These are phyloP conservation scores for Epistrophella euchroma DNA, from an alignment of 2,888 invertebrate species.

Conservation along the genomic window DNA sequence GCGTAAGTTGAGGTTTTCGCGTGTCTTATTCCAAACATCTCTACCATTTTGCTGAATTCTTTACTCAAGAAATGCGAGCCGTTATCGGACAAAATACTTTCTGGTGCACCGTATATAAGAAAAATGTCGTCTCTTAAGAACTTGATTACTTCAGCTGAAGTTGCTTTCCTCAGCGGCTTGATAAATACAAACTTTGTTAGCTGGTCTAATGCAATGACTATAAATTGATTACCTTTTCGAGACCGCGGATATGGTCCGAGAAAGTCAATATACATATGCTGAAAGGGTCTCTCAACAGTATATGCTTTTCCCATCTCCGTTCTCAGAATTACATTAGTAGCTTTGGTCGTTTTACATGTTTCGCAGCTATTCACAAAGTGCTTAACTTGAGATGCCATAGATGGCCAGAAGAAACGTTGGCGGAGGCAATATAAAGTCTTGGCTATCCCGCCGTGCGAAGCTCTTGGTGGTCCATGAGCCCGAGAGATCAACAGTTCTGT, in stretches of 20 bases:
- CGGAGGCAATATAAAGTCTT: constrained; percentile 3
- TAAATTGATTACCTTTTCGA: neutral
- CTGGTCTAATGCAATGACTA: constrained; percentile 61
- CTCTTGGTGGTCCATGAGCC: constrained; percentile 18
- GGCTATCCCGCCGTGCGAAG: constrained; percentile 8
- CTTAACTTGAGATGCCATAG: neutral
- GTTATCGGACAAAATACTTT: too few species aligned
- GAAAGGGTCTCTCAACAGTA: constrained; percentile 47
- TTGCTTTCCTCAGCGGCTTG: constrained; percentile 1
- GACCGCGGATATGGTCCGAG: neutral
- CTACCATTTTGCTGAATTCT: too few species aligned
- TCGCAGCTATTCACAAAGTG: neutral
- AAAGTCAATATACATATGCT: constrained; percentile 28
- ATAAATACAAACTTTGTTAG: constrained; percentile 39
- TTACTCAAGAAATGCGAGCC: too few species aligned
- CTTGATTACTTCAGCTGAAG: neutral
- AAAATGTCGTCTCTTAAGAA: too few species aligned
- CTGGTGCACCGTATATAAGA: neutral
- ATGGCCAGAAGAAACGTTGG: neutral
- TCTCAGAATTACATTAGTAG: neutral
- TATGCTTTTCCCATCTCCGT: constrained; percentile 59
- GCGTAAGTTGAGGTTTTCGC: too few species aligned
- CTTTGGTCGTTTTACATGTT: neutral
- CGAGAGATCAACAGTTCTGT: neutral
- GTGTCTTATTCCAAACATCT: too few species aligned